phyloP scores from a whole-genome alignment of 2,888 invertebrate genomes.

The Ectropis crepuscularia region DNA sequence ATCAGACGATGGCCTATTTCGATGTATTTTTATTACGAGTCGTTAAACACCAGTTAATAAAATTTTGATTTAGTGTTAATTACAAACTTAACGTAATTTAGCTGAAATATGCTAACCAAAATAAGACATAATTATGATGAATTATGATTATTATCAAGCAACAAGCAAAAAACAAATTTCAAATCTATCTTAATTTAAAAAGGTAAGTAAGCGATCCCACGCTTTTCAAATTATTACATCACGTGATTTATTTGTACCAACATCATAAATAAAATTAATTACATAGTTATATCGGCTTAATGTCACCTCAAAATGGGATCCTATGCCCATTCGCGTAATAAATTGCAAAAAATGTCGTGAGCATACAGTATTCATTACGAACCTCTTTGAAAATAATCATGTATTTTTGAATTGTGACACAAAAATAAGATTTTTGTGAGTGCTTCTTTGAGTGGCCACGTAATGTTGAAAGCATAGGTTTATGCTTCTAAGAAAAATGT shows the following conservation, averaged over 20 bases:
- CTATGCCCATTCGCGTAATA: constrained; percentile 25
- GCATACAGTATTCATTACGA: constrained; percentile 23
- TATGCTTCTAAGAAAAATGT: constrained; percentile 7
- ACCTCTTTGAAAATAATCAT: constrained; percentile 7
- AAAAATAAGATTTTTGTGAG: constrained; percentile 12
- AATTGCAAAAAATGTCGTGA: constrained; percentile 27
- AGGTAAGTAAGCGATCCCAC: constrained; percentile 21
- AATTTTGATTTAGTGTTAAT: no score
- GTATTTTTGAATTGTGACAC: constrained; percentile 15
- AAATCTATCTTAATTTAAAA: not conserved
- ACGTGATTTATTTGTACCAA: constrained; percentile 31
- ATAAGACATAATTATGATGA: not conserved
- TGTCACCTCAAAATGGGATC: constrained; percentile 24
- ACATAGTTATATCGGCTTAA: constrained; percentile 29
- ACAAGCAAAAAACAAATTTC: constrained; percentile 3
- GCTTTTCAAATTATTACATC: constrained; percentile 20
- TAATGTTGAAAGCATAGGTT: constrained; percentile 6
- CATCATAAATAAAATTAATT: constrained; percentile 36
- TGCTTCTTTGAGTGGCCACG: constrained; percentile 9
- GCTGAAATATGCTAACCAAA: no score
- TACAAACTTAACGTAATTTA: no score
- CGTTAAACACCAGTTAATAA: no score
- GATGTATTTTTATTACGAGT: no score
- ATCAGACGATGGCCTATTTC: no score
- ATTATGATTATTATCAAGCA: not conserved